Evolutionary conservation across 2,797 vertebrate species (phyloP), one percentile per base, ranked within the genome.

Genomic region (Synaphobranchus kaupii): DNA sequence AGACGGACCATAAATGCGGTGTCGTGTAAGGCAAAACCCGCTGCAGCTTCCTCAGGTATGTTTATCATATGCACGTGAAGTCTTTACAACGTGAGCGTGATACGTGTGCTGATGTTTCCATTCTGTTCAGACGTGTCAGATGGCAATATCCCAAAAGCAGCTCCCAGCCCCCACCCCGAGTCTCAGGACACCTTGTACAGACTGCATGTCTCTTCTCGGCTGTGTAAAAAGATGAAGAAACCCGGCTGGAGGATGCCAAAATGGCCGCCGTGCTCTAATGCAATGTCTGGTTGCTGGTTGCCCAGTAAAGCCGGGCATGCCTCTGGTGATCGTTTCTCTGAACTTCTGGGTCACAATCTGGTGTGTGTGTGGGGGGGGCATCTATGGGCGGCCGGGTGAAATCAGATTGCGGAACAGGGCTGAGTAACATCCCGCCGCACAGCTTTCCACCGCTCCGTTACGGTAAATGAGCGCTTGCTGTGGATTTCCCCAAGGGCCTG

Each of bases 391-490:
- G 34, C 71, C 0, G 15, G 68, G 71, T 76, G 34, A 39, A 76
- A 20, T 39, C 71, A 39, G 28, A 31, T 76, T 76, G 2, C 17
- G 34, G 71, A 34, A 50, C 3, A 22, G 1, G 39, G 76, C 20
- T 48, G 44, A 47, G 7, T 25, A 25, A 4, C 78, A 5, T 50
- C 78, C 39, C 44, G 15, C 44, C 44, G 9, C 47, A n/a, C 78
- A 6, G 44, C 22, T 50, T 50, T 87, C 88, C 60, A 86, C 84
- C 89, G 92, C 86, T 90, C 89, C 90, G 90, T 91, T 89, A 76
- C 58, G 87, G 83, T 88, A 92, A 88, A 89, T 89, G 90, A 90
- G 88, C 90, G 91, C 88, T 89, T 88, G 85, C 86, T 86, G 89
- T 47, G 12, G 71, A 84, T 34, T 83, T 47, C 50, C 58, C 48